Conservation (phyloP, 2,113 vertebrate genomes). For the Brachirus orientalis region DNA sequence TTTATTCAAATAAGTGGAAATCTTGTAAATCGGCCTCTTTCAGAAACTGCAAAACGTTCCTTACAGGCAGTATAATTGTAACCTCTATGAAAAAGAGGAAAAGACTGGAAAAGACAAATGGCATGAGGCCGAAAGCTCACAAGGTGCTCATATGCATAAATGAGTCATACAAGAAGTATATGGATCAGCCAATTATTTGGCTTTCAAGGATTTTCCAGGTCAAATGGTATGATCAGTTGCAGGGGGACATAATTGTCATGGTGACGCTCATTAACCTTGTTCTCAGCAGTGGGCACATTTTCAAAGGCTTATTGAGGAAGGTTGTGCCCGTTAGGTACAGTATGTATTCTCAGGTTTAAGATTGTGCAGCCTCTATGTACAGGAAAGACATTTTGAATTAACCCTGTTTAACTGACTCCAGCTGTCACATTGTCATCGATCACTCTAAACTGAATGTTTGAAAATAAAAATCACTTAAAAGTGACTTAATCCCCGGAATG, state of each 20-base stretch:
- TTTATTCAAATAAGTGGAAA: conserved; percentile 27
- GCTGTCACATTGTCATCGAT: no score
- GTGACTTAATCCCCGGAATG: no score
- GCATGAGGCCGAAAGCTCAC: conserved; percentile 16
- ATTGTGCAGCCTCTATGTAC: background rate
- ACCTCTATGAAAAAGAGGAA: conserved; percentile 30
- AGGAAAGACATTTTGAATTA: no score
- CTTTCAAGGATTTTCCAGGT: conserved; percentile 34
- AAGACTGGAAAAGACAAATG: conserved; percentile 13
- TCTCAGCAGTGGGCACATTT: conserved; percentile 18
- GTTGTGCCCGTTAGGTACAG: no score
- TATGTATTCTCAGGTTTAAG: no score
- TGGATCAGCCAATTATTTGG: conserved; percentile 47
- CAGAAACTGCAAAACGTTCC: conserved; percentile 16
- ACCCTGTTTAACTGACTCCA: no score
- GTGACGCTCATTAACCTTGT: conserved; percentile 50
- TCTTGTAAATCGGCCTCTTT: conserved; percentile 18
- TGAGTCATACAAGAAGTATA: conserved; percentile 58
- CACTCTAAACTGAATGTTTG: no score
- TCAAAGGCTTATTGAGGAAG: conserved; percentile 14
- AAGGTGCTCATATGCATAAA: conserved; percentile 29
- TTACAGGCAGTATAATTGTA: conserved; percentile 6
- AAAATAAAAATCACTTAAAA: no score
- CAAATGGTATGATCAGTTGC: conserved; percentile 36
- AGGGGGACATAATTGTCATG: conserved; percentile 22